Conservation (phyloP, 2,113 vertebrate species). For the Pseudonaja textilis region DNA sequence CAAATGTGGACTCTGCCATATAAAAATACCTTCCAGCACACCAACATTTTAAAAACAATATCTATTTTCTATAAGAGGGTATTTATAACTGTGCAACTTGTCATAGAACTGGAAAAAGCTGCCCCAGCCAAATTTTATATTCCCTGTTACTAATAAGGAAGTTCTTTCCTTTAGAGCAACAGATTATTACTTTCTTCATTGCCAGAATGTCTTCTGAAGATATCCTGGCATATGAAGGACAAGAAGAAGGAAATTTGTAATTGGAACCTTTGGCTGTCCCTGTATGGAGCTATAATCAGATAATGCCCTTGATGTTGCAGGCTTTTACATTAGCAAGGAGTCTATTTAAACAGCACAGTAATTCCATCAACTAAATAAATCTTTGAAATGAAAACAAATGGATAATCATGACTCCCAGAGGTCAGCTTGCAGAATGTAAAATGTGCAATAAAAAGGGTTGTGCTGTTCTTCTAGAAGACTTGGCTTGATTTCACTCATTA, state of each 20-base stretch:
- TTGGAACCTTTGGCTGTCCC: conserved; percentile 42
- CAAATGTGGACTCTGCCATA: neutral
- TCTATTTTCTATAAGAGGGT: neutral
- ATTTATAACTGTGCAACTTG: neutral
- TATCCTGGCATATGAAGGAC: conserved; percentile 35
- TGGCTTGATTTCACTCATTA: conserved; percentile 46
- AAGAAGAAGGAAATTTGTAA: conserved; percentile 44
- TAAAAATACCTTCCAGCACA: neutral
- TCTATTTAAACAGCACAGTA: conserved; percentile 45
- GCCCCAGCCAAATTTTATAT: neutral
- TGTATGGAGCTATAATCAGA: conserved; percentile 48
- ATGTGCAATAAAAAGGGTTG: conserved; percentile 17
- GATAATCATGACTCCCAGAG: conserved; percentile 10
- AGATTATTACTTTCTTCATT: conserved; percentile 6
- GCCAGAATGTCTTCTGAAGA: conserved; percentile 50
- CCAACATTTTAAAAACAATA: neutral
- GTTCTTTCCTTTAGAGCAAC: neutral
- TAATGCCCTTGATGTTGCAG: conserved; percentile 50
- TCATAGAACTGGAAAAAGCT: neutral
- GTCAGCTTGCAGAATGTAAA: conserved; percentile 48
- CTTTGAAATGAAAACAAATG: conserved; percentile 43
- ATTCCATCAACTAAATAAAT: conserved; percentile 55
- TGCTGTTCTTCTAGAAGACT: conserved; percentile 29
- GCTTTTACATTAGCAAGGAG: conserved; percentile 63
- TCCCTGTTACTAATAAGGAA: neutral